Evolutionary conservation across 2,888 invertebrate species (phyloP).

Genomic region (Thecocarcelia acutangulata): DNA sequence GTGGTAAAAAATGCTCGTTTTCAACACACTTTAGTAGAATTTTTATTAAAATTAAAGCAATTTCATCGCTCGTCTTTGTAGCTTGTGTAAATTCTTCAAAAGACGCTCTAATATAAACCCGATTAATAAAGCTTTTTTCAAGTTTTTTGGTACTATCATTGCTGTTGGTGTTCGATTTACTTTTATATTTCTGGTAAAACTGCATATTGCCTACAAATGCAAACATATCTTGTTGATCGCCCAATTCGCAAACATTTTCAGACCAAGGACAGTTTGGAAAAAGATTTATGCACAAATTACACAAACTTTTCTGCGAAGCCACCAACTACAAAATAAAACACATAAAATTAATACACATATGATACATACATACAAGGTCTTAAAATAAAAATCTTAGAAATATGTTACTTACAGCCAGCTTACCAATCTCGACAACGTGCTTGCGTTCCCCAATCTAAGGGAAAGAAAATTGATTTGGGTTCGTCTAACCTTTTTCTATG

Average conservation of each 20-base stretch:
- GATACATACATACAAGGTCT: no score
- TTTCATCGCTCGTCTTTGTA: conserved; percentile 77
- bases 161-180: conserved; percentile 33
- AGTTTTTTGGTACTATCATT: neutral
- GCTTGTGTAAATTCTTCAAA: conserved; percentile 71
- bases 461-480: no score
- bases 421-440: no score
- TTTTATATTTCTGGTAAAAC: conserved; percentile 72
- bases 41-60: conserved; percentile 78
- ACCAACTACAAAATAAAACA: conserved; percentile 75
- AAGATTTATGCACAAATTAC: conserved; percentile 79
- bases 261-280: conserved; percentile 81
- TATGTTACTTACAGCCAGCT: no score
- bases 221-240: conserved; percentile 65
- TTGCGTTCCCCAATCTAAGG: no score
- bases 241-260: conserved; percentile 42
- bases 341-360: neutral
- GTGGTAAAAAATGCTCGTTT: conserved; percentile 74
- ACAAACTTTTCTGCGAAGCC: conserved; percentile 78
- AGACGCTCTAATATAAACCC: neutral
- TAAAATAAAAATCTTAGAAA: no score
- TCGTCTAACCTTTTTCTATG: no score
- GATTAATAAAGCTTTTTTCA: neutral
- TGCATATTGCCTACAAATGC: conserved; percentile 76
- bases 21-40: conserved; percentile 76